These are phyloP conservation scores for Drosophila kanekoi DNA, from an alignment of 2,888 invertebrate genomes.

Conservation along the genomic window DNA sequence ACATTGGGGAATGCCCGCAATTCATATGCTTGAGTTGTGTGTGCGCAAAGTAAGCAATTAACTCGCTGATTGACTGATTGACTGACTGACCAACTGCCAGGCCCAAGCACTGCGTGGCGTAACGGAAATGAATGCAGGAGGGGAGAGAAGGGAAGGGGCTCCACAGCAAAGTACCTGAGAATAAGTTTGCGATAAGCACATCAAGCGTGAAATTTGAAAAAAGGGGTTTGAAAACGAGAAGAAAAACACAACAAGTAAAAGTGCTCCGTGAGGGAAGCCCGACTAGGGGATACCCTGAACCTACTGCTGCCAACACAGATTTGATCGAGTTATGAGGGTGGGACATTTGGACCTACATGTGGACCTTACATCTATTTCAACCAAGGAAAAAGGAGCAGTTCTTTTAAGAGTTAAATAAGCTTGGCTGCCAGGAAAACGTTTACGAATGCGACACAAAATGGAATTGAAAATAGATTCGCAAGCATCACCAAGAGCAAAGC, in stretches of 20 bases:
- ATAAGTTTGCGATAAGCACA: conserved; percentile 4
- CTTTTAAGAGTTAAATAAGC: not conserved
- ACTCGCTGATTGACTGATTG: conserved; percentile 39
- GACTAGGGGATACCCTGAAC: too few relatives aligned
- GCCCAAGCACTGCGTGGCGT: not conserved
- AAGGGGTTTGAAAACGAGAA: not conserved
- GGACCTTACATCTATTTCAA: too few relatives aligned
- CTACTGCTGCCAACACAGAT: too few relatives aligned
- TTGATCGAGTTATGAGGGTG: too few relatives aligned
- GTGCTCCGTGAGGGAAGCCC: too few relatives aligned
- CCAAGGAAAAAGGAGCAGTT: too few relatives aligned
- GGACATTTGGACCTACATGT: too few relatives aligned
- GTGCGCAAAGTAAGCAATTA: conserved; percentile 37
- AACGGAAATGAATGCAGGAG: not conserved
- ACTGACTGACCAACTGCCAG: conserved; percentile 23
- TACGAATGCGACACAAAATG: not conserved
- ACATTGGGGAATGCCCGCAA: conserved; percentile 7
- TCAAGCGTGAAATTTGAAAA: too few relatives aligned
- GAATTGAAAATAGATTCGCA: not conserved
- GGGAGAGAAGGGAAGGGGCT: too few relatives aligned
- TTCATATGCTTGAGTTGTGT: conserved; percentile 36
- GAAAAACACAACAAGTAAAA: not conserved
- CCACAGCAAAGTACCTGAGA: not conserved
- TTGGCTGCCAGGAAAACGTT: not conserved
- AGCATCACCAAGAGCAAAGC: too few relatives aligned